Percentiles rank a stretch among this genome's conserved stretches.
These are phyloP conservation scores for Ctenosaura bakeri DNA, from an alignment of 2,797 vertebrate species.

Conservation along the genomic window DNA sequence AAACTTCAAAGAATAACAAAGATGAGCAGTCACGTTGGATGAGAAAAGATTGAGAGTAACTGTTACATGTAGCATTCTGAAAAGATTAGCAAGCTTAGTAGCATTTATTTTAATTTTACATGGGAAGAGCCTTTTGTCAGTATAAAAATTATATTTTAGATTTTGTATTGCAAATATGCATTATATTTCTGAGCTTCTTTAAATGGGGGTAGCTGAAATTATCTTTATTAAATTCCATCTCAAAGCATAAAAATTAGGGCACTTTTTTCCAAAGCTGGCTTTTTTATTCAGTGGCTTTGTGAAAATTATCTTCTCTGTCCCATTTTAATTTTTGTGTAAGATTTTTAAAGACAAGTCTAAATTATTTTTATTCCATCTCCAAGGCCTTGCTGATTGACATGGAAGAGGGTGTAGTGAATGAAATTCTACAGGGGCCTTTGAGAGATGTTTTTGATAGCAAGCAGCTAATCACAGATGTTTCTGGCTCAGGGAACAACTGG, in stretches of 20 bases:
- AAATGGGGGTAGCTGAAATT: constrained; percentile 23
- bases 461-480: constrained; percentile 96
- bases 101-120: background rate
- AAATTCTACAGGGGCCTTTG: constrained; percentile 93
- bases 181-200: constrained; percentile 26
- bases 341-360: constrained; percentile 50
- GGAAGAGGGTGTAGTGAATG: constrained; percentile 96
- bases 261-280: constrained; percentile 24
- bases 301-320: constrained; percentile 24
- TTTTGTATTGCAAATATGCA: background rate
- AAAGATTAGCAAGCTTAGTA: background rate
- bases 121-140: background rate
- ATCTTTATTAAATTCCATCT: constrained; percentile 13
- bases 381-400: constrained; percentile 97
- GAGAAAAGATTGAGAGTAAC: background rate
- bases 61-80: background rate
- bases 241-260: constrained; percentile 23
- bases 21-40: background rate
- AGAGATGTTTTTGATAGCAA: constrained; percentile 93
- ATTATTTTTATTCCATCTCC: constrained; percentile 64
- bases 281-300: constrained; percentile 15
- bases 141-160: background rate
- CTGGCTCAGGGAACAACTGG: constrained; percentile 99
- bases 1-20: background rate
- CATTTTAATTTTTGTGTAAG: constrained; percentile 44